phyloP scores from a whole-genome alignment of 2,888 invertebrate species.

The Syrista parreyssii region DNA sequence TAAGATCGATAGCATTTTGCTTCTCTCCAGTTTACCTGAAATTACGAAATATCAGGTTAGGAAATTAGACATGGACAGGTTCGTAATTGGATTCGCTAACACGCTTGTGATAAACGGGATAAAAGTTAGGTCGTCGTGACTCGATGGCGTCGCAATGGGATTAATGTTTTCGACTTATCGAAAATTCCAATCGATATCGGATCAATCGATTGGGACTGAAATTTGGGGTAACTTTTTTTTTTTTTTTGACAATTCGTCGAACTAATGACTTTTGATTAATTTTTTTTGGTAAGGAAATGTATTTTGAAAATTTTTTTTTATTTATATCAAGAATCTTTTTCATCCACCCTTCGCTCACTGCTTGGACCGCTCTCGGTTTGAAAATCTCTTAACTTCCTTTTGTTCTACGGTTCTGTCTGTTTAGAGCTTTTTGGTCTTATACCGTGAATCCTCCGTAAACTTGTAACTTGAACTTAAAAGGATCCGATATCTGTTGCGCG shows the following conservation, averaged over 20 bases:
- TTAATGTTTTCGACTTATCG: neutral
- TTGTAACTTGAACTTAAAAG: conserved; percentile 8
- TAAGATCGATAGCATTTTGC: neutral
- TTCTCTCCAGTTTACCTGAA: neutral
- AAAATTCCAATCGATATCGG: neutral
- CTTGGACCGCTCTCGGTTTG: neutral
- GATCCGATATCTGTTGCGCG: conserved; percentile 1
- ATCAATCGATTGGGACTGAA: neutral
- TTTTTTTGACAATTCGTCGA: neutral
- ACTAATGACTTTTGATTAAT: neutral
- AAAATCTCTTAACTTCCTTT: neutral
- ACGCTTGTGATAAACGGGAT: neutral
- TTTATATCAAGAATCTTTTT: neutral
- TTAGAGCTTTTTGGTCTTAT: neutral
- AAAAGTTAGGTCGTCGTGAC: neutral
- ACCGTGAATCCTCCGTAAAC: neutral
- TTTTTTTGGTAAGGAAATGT: neutral
- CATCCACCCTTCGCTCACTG: neutral
- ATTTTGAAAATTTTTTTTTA: neutral
- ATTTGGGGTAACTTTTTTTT: neutral
- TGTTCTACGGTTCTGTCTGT: neutral
- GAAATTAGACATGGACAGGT: neutral
- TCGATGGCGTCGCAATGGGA: neutral
- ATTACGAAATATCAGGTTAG: neutral
- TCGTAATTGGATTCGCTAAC: neutral